Base-by-base conservation (phyloP, 2,888 invertebrate species). In the Drosophila putrida region DNA sequence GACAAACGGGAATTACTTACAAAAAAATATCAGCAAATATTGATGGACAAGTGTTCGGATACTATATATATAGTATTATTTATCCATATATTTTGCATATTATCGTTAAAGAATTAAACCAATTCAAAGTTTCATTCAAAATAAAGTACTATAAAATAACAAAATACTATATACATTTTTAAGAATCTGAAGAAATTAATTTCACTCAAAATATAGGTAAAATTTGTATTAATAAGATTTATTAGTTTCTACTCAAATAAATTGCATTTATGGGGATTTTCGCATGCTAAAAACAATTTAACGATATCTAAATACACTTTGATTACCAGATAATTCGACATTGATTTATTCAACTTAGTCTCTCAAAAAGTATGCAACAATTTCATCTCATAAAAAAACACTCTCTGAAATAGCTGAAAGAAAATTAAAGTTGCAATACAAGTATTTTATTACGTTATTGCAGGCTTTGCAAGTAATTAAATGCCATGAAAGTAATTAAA, bases 401-500 rank as follows among this genome's bases (percentile, higher is more conserved):
- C 8, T 15, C 10, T 27, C n/a, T 13, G 4, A 13, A 27, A 46
- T 28, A 27, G 6, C 13, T n/a, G 28, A 31, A 28, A n/a, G 9
- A 8, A 20, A 36, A 44, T 10, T n/a, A 6, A 33, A 46, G 25
- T 10, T 53, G 38, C 39, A 53, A 39, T 53, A 39, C 10, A 31
- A 15, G 15, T 13, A 28, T 47, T 36, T 58, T 28, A 36, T 57
- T 31, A 54, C 6, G 44, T 43, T 9, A 35, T 27, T 9, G 13
- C 55, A 15, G 44, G 43, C 51, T 51, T 44, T 31, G 35, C 27
- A 54, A 61, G 61, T 44, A 61, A 31, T 54, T 46, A 54, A 54
- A 54, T 61, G 44, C 44, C 44, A 54, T 38, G 46, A 41, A 63
- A 75, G 62, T 41, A 25, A 58, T 46, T 55, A 15, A 59, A 59